phyloP scores from a whole-genome alignment of 2,113 vertebrate genomes.

The Xenus cinereus region DNA sequence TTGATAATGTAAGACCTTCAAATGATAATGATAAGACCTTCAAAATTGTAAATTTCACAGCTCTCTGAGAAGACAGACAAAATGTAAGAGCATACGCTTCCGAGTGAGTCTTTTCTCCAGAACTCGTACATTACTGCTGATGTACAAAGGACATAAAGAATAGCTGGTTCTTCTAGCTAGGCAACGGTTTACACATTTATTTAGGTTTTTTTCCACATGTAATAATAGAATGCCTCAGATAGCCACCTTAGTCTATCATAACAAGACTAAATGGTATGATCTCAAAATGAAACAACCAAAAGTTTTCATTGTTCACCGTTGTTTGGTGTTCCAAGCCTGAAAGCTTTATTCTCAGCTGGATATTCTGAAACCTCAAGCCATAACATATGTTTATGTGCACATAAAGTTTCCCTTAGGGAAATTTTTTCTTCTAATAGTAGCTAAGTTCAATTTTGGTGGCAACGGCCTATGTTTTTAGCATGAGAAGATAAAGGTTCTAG shows the following conservation, averaged over 20 bases:
- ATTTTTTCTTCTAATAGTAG: background rate
- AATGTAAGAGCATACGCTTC: background rate
- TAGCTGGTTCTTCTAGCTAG: background rate
- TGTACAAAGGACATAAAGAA: background rate
- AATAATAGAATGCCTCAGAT: background rate
- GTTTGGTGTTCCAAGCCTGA: background rate
- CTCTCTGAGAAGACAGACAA: background rate
- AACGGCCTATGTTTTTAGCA: background rate
- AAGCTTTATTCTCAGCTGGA: background rate
- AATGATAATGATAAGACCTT: background rate
- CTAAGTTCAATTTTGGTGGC: background rate
- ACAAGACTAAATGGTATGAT: background rate
- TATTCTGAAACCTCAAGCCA: background rate
- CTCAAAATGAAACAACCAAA: background rate
- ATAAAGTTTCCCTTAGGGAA: background rate
- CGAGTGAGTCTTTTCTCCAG: background rate
- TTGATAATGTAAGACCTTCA: background rate
- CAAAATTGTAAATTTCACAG: background rate
- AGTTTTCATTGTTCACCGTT: background rate
- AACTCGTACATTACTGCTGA: background rate
- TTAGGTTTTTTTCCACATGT: background rate
- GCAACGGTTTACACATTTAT: background rate
- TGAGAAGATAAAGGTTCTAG: background rate
- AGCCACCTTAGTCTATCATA: background rate
- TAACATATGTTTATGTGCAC: background rate